A percentile compares a stretch with the other conserved stretches of the same genome.
Evolutionary conservation across 2,797 vertebrate species (phyloP).

Genomic region (Sebastes hubbsi): DNA sequence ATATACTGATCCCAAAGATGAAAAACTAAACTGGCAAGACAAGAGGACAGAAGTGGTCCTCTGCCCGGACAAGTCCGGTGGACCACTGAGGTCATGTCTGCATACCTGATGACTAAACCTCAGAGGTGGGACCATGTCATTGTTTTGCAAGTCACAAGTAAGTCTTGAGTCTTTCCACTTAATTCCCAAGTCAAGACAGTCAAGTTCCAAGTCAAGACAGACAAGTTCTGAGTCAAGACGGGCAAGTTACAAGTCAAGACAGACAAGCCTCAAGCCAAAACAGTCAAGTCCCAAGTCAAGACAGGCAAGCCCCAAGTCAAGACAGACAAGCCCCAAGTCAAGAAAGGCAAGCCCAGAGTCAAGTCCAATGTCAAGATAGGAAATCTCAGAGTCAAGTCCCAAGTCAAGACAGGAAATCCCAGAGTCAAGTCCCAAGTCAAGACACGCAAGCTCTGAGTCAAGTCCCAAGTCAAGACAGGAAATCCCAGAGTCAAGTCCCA

Average conservation of each 20-base stretch:
- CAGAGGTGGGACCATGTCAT: background rate
- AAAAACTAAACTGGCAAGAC: background rate
- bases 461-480: no score
- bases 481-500: no score
- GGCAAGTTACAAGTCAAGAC: background rate
- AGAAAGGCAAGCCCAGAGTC: rapidly evolving
- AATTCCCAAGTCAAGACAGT: background rate
- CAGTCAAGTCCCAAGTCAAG: background rate
- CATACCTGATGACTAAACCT: conserved; percentile 16
- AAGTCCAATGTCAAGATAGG: no score
- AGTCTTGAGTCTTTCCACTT: background rate
- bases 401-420: no score
- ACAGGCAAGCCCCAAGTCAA: no score
- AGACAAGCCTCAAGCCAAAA: no score
- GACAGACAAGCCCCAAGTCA: no score
- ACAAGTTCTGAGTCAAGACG: no score
- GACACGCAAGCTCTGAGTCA: rapidly evolving
- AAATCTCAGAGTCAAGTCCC: no score
- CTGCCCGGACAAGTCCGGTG: background rate
- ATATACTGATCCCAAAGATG: background rate
- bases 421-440: no score
- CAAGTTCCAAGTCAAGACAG: no score
- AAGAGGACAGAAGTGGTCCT: background rate
- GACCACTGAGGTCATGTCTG: conserved; percentile 19
- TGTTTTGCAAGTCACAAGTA: background rate